Percentiles rank a stretch among this genome's conserved stretches.
These are phyloP conservation scores for Macrostomum lignano DNA, from an alignment of 1,140 invertebrate genomes.

Conservation along the genomic window DNA sequence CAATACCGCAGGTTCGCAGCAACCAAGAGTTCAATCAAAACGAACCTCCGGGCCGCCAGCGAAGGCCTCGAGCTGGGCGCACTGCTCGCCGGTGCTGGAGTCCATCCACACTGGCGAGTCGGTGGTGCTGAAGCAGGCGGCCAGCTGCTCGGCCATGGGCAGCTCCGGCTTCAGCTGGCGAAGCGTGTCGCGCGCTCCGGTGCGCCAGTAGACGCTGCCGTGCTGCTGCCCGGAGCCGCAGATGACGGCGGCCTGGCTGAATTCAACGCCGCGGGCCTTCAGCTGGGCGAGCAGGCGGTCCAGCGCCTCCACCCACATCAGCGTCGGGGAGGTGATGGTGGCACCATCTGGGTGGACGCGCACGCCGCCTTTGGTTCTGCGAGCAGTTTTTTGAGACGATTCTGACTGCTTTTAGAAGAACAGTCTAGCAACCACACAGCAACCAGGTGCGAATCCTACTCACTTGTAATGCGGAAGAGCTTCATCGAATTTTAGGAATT, in stretches of 20 bases:
- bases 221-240: slow-evolving; percentile 76
- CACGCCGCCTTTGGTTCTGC: slow-evolving; percentile 34
- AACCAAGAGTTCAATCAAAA: too few relatives aligned
- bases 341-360: slow-evolving; percentile 32
- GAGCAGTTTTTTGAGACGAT: too few relatives aligned
- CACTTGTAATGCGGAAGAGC: too few relatives aligned
- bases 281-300: slow-evolving; percentile 62
- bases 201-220: slow-evolving; percentile 70
- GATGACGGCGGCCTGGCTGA: slow-evolving; percentile 46
- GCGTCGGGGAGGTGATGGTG: slow-evolving; percentile 48
- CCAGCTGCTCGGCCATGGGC: slow-evolving; percentile 52
- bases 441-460: too few relatives aligned
- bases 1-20: too few relatives aligned
- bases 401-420: too few relatives aligned
- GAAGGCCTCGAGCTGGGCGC: slow-evolving; percentile 42
- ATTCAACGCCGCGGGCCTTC: slow-evolving; percentile 44
- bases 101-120: slow-evolving; percentile 91
- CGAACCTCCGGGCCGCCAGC: slow-evolving; percentile 43
- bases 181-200: slow-evolving; percentile 38
- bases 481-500: too few relatives aligned
- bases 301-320: too few relatives aligned
- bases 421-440: too few relatives aligned
- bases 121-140: slow-evolving; percentile 38
- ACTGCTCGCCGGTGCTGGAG: slow-evolving; percentile 51
- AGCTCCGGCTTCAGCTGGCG: slow-evolving; percentile 38